Conservation (phyloP, 2,797 vertebrate species). For the Zonotrichia albicollis region DNA sequence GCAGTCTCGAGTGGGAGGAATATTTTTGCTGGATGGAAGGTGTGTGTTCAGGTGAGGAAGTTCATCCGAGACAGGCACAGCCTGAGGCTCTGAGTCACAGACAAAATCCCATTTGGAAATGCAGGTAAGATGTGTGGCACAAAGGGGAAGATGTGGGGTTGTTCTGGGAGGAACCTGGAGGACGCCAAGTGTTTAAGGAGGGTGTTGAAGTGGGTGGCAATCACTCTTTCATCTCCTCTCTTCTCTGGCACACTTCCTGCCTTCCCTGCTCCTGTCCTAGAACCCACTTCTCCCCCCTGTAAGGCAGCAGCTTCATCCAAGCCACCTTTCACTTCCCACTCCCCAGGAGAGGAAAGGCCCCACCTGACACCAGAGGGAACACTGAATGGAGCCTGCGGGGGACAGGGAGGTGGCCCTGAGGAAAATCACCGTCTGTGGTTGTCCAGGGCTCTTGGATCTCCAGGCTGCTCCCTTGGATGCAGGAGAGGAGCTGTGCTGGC, state of each 20-base stretch:
- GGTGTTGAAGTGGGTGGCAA: background rate
- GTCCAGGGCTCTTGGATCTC: background rate
- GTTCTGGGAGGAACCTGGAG: background rate
- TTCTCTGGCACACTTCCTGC: background rate
- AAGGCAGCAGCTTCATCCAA: background rate
- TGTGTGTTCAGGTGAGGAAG: slow-evolving; percentile 9
- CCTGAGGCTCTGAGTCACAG: background rate
- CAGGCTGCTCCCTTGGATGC: background rate
- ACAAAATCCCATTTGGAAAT: background rate
- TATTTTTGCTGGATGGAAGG: background rate
- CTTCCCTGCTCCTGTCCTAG: background rate
- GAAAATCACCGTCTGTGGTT: background rate
- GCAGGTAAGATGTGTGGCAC: background rate
- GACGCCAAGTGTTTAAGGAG: background rate
- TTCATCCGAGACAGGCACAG: background rate
- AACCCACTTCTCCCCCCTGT: fast-evolving
- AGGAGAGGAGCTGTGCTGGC: background rate
- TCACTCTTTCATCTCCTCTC: background rate
- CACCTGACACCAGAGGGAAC: background rate
- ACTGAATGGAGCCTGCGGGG: background rate
- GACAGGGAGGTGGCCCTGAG: background rate
- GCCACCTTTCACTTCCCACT: background rate
- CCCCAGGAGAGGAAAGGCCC: background rate
- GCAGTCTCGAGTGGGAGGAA: slow-evolving; percentile 11
- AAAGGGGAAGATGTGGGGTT: background rate